phyloP scores from a whole-genome alignment of 2,888 invertebrate species.

The Caprella mutica region DNA sequence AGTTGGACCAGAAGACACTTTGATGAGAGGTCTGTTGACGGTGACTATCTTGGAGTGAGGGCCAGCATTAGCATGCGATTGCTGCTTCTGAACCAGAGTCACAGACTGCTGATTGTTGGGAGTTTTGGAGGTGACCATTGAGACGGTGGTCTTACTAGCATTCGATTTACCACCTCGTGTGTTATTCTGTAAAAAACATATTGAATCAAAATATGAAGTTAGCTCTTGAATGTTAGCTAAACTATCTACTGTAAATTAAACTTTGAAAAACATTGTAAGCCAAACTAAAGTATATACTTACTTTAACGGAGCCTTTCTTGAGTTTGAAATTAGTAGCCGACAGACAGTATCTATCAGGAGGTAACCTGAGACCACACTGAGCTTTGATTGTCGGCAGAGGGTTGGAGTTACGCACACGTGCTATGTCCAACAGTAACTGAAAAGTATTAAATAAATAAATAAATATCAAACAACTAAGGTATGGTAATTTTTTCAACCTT shows the following conservation, averaged over 20 bases:
- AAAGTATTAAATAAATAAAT: too few relatives aligned
- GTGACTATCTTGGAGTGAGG: conserved; percentile 33
- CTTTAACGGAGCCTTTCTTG: too few relatives aligned
- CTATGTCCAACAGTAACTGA: conserved; percentile 64
- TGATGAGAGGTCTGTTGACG: conserved; percentile 32
- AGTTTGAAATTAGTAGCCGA: conserved; percentile 68
- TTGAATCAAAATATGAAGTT: too few relatives aligned
- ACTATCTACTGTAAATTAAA: too few relatives aligned
- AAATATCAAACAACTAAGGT: too few relatives aligned
- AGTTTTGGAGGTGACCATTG: conserved; percentile 33
- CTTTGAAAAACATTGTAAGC: too few relatives aligned
- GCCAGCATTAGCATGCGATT: conserved; percentile 21
- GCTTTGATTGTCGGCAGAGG: conserved; percentile 87
- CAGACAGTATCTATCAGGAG: conserved; percentile 87
- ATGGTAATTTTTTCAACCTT: too few relatives aligned
- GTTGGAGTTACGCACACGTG: conserved; percentile 72
- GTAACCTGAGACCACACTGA: conserved; percentile 79
- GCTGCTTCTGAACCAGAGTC: conserved; percentile 29
- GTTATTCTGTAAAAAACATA: not conserved
- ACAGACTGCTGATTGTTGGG: conserved; percentile 30
- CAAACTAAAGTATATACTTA: too few relatives aligned
- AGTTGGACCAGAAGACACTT: conserved; percentile 30
- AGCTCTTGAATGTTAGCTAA: too few relatives aligned
- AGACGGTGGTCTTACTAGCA: conserved; percentile 21
- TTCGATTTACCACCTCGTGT: conserved; percentile 13